Conservation (phyloP, 2,797 vertebrate genomes). For the Meda fulgida region DNA sequence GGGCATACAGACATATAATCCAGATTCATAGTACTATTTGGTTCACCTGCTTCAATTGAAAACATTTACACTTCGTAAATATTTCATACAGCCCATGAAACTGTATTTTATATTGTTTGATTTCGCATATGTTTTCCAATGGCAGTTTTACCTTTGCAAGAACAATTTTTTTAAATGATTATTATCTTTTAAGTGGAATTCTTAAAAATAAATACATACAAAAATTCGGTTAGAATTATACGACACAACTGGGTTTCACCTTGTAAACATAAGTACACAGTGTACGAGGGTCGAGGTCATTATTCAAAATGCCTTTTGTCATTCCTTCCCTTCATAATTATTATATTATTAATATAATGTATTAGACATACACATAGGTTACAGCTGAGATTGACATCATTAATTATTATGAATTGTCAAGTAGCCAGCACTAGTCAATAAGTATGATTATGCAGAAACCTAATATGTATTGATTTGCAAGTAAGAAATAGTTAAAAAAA, state of each 20-base stretch:
- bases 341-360: background rate
- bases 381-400: background rate
- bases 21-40: background rate
- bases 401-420: background rate
- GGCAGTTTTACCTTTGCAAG: background rate
- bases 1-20: constrained; percentile 6
- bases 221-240: no score
- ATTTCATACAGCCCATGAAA: background rate
- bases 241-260: no score
- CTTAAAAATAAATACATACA: background rate
- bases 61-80: background rate
- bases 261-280: no score
- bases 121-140: background rate
- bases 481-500: no score
- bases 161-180: no score
- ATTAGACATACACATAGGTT: background rate
- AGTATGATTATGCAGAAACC: background rate
- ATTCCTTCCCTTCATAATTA: no score
- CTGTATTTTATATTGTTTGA: background rate
- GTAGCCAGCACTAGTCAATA: background rate
- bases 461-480: background rate
- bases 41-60: constrained; percentile 13
- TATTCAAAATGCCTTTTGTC: background rate
- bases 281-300: no score
- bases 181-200: background rate